phyloP scores from a whole-genome alignment of 2,113 vertebrate genomes.

The Indicator indicator region DNA sequence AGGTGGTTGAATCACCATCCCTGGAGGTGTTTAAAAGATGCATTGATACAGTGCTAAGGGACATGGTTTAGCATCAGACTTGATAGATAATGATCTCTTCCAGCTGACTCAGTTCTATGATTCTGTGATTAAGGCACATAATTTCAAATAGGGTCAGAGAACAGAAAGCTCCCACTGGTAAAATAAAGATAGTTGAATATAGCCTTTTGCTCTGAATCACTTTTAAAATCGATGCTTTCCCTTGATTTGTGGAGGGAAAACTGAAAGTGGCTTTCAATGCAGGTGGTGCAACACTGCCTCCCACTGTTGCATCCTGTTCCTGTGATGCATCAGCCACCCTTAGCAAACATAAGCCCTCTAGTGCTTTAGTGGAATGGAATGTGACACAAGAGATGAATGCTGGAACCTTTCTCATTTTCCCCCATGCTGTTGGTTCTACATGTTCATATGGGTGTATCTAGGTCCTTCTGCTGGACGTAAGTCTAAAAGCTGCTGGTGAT shows the following conservation, averaged over 20 bases:
- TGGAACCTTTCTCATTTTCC: neutral
- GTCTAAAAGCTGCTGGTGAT: rapidly evolving
- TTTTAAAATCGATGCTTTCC: neutral
- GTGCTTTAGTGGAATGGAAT: neutral
- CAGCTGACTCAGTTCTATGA: too few species aligned
- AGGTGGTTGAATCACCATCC: too few species aligned
- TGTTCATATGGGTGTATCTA: neutral
- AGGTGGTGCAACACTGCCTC: neutral
- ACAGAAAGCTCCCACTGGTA: neutral
- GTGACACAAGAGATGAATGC: neutral
- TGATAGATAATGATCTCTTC: too few species aligned
- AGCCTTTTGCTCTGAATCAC: neutral
- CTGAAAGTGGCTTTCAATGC: rapidly evolving
- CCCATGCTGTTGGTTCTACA: neutral
- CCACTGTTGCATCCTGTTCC: neutral
- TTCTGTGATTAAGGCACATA: neutral
- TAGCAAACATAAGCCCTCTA: neutral
- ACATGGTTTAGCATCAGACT: too few species aligned
- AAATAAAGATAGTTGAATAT: neutral
- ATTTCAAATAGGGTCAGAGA: neutral
- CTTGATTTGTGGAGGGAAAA: neutral
- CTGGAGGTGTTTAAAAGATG: too few species aligned
- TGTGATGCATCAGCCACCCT: neutral
- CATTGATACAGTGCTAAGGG: too few species aligned
- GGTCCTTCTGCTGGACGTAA: neutral